A percentile compares a stretch with the other conserved stretches of the same genome.
Conservation (phyloP, 1,140 invertebrate genomes). For the Liolophura sinensis region DNA sequence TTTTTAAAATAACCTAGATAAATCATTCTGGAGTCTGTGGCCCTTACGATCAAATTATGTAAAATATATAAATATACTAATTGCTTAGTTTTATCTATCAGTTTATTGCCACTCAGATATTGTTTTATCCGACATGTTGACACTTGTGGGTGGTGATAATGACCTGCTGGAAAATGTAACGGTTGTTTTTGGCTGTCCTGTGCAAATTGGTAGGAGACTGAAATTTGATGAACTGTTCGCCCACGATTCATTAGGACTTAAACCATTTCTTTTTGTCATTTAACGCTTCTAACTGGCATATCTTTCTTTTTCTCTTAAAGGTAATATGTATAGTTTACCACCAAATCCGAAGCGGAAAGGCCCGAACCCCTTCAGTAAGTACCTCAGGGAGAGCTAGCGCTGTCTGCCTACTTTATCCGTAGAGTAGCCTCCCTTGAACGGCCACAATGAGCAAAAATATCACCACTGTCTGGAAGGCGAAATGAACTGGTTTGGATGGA, state of each 20-base stretch:
- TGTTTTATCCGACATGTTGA: no score
- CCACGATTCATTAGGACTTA: not conserved
- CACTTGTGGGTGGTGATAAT: no score
- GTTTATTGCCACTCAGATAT: not conserved
- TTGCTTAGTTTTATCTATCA: no score
- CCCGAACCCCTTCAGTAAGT: slow-evolving; percentile 35
- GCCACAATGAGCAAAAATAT: no score
- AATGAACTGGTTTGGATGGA: no score
- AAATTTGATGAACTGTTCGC: not conserved
- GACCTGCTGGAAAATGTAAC: not conserved
- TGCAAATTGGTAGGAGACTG: not conserved
- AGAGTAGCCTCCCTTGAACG: no score
- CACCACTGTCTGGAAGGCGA: no score
- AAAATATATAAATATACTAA: no score
- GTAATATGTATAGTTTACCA: slow-evolving; percentile 21
- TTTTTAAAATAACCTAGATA: no score
- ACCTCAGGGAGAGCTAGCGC: not conserved
- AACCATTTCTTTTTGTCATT: not conserved
- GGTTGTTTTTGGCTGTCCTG: not conserved
- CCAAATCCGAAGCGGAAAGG: slow-evolving; percentile 25
- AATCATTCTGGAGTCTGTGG: no score
- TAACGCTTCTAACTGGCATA: not conserved
- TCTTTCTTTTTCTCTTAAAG: slow-evolving; percentile 18
- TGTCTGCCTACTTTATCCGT: no score
- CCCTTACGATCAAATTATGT: no score